Conservation (phyloP, 2,888 invertebrate genomes). For the Agrochola macilenta region DNA sequence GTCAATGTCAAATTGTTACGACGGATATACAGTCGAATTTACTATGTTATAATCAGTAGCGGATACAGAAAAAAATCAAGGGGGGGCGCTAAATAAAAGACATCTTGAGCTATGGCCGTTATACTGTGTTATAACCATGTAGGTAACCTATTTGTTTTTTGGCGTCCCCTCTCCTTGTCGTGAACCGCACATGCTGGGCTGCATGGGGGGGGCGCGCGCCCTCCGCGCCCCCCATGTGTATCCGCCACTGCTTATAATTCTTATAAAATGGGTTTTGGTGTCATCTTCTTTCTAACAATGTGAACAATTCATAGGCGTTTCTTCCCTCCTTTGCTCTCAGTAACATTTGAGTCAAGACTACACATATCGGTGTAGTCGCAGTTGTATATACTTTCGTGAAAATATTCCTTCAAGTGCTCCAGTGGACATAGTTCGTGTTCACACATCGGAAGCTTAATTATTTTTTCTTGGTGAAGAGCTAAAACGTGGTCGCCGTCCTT, state of each 20-base stretch:
- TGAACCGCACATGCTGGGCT: too few relatives aligned
- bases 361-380: conserved; percentile 94
- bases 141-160: too few relatives aligned
- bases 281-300: neutral
- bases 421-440: conserved; percentile 92
- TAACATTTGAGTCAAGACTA: conserved; percentile 66
- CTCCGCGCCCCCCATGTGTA: too few relatives aligned
- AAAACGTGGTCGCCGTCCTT: conserved; percentile 89
- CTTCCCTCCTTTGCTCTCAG: conserved; percentile 5
- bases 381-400: conserved; percentile 90
- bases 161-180: too few relatives aligned
- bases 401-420: conserved; percentile 89
- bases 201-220: too few relatives aligned
- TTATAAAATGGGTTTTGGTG: neutral
- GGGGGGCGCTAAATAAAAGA: too few relatives aligned
- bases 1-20: neutral
- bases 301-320: conserved; percentile 10
- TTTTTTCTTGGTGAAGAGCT: conserved; percentile 94
- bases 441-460: conserved; percentile 93
- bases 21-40: neutral
- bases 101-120: too few relatives aligned
- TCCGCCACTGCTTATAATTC: neutral
- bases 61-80: too few relatives aligned
- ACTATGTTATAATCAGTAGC: too few relatives aligned
- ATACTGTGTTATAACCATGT: too few relatives aligned